Conservation (phyloP, 2,113 vertebrate genomes). For the Climacteris rufus region DNA sequence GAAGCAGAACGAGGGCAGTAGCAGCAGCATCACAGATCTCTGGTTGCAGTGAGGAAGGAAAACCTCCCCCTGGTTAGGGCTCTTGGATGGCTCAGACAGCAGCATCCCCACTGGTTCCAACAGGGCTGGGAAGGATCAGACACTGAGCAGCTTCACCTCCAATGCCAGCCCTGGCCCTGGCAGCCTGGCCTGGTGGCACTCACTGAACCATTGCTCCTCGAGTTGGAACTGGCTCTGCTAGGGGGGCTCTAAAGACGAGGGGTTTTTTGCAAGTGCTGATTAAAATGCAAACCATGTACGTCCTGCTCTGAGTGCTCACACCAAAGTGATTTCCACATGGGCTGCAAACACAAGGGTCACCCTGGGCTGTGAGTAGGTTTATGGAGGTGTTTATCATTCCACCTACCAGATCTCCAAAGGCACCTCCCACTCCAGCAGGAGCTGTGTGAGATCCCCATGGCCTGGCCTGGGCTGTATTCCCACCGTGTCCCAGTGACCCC, state of each 20-base stretch:
- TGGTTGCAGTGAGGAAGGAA: neutral
- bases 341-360: neutral
- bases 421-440: neutral
- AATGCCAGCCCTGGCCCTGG: accelerated
- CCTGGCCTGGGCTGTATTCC: accelerated
- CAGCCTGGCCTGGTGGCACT: neutral
- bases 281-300: neutral
- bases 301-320: neutral
- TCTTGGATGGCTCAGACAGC: neutral
- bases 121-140: neutral
- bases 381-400: neutral
- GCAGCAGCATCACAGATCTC: neutral
- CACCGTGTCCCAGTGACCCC: accelerated
- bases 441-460: neutral
- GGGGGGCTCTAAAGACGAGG: neutral
- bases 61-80: neutral
- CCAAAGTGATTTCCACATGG: neutral
- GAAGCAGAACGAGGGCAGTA: neutral
- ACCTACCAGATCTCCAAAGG: neutral
- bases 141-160: neutral
- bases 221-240: neutral
- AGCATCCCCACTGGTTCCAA: neutral
- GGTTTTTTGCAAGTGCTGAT: neutral
- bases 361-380: neutral
- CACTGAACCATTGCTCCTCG: accelerated